Percentiles rank a stretch among this genome's conserved stretches.
phyloP scores from a whole-genome alignment of 2,797 vertebrate genomes.

The Mormyrops attenuatus region DNA sequence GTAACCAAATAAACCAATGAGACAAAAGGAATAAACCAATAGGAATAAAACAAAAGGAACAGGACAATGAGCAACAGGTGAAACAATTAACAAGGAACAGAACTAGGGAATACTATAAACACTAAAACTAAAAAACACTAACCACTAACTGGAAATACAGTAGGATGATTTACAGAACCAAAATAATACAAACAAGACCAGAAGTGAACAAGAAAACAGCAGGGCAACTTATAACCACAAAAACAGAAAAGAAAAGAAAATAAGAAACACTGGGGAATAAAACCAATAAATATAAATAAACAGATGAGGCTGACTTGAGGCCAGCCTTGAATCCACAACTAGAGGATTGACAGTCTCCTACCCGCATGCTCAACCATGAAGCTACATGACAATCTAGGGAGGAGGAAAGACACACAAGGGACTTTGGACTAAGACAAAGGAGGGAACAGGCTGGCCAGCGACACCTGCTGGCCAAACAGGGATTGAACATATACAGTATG shows the following conservation, averaged over 20 bases:
- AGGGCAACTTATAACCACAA: not conserved
- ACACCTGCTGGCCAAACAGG: not conserved
- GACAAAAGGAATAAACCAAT: too few species aligned
- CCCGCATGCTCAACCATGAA: not conserved
- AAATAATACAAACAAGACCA: not conserved
- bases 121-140: not conserved
- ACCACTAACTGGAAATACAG: too few species aligned
- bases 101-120: not conserved
- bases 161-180: too few species aligned
- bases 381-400: not conserved
- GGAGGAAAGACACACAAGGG: not conserved
- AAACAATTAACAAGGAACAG: not conserved
- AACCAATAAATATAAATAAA: not conserved
- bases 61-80: not conserved
- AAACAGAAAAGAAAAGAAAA: not conserved
- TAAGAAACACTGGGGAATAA: not conserved
- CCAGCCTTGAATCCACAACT: not conserved
- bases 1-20: not conserved
- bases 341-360: not conserved
- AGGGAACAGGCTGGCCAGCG: not conserved
- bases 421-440: not conserved
- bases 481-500: not conserved
- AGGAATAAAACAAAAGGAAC: not conserved
- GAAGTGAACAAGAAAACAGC: not conserved
- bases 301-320: not conserved